Conservation (phyloP, 2,888 invertebrate genomes). For the Metellina segmentata region DNA sequence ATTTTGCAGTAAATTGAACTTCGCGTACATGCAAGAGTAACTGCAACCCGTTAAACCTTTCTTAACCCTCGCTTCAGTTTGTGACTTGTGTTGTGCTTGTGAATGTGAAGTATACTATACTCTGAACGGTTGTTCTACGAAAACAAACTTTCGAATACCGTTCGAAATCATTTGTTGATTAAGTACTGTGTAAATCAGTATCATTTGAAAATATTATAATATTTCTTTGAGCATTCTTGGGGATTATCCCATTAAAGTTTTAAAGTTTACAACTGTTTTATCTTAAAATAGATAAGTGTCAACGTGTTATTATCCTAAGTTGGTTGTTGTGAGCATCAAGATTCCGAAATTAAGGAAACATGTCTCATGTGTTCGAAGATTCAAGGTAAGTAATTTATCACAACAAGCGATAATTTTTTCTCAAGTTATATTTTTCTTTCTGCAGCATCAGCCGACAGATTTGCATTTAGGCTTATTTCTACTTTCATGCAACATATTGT, state of each 20-base stretch:
- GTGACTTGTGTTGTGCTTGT: too few species aligned
- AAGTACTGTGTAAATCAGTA: too few species aligned
- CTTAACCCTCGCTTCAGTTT: too few species aligned
- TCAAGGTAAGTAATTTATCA: constrained; percentile 37
- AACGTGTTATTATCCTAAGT: constrained; percentile 51
- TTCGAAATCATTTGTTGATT: too few species aligned
- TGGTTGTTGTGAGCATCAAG: constrained; percentile 43
- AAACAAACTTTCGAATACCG: too few species aligned
- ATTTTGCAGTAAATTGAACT: too few species aligned
- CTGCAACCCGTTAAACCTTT: too few species aligned
- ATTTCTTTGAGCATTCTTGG: too few species aligned
- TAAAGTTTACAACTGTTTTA: constrained; percentile 19
- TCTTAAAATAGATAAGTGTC: constrained; percentile 21
- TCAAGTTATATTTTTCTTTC: not conserved
- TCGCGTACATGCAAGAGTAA: too few species aligned
- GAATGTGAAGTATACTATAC: too few species aligned
- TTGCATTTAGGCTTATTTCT: not conserved
- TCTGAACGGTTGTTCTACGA: too few species aligned
- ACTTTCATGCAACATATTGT: not conserved
- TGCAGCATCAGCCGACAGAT: not conserved
- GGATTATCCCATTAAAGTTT: not conserved
- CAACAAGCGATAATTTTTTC: not conserved
- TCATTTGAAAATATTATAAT: too few species aligned
- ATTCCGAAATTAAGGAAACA: constrained; percentile 55
- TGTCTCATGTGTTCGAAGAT: constrained; percentile 57